Conservation (phyloP, 1,140 invertebrate genomes). For the Magallana angulata region DNA sequence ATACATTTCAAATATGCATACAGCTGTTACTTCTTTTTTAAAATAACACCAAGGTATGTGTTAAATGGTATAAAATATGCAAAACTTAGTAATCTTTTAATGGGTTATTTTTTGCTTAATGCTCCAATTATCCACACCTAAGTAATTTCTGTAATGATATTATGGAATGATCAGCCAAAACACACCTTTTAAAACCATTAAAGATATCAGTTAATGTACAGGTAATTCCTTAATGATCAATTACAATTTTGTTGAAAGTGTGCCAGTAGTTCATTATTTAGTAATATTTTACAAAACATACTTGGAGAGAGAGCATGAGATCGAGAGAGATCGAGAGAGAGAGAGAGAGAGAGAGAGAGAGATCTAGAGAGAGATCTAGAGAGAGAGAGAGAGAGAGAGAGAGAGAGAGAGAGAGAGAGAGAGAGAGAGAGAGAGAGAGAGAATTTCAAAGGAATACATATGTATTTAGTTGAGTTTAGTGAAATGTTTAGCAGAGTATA, state of each 20-base stretch:
- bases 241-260: not conserved
- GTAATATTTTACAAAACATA: no score
- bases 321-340: not conserved
- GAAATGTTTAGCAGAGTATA: not conserved
- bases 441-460: not conserved
- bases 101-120: not conserved
- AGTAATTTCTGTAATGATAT: not conserved
- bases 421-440: no score
- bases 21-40: not conserved
- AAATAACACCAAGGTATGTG: not conserved
- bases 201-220: not conserved
- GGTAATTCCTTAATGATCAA: not conserved
- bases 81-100: conserved; percentile 4
- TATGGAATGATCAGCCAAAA: not conserved
- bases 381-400: not conserved
- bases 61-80: not conserved
- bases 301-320: not conserved
- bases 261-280: no score
- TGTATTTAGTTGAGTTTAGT: not conserved
- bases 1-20: conserved; percentile 15
- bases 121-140: not conserved
- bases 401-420: not conserved
- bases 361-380: no score
- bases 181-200: not conserved
- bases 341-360: not conserved